A percentile compares a stretch with the other conserved stretches of the same genome.
These are phyloP conservation scores for Brachyistius frenatus DNA, from an alignment of 2,113 vertebrate genomes.

Conservation along the genomic window DNA sequence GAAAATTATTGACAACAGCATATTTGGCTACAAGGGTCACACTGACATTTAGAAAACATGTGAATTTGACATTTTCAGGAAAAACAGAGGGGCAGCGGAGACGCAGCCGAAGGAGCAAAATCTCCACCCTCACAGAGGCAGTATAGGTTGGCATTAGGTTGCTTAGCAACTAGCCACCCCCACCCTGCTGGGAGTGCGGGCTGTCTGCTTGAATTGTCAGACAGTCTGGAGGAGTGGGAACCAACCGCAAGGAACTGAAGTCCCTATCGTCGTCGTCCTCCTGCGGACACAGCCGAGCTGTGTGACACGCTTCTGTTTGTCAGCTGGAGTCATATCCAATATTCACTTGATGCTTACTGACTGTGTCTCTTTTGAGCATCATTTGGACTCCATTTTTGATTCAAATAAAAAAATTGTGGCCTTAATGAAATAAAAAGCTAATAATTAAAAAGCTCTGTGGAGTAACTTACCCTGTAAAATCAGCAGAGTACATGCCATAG, in stretches of 20 bases:
- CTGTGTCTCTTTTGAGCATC: not conserved
- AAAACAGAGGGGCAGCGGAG: slow-evolving; percentile 29
- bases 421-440: not conserved
- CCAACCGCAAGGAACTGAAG: slow-evolving; percentile 38
- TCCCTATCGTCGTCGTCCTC: slow-evolving; percentile 26
- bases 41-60: slow-evolving; percentile 4
- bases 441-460: not conserved
- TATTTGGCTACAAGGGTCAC: not conserved
- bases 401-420: not conserved
- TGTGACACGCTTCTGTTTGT: slow-evolving; percentile 29
- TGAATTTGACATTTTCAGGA: slow-evolving; percentile 34
- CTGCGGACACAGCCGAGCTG: slow-evolving; percentile 21
- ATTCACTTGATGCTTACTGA: not conserved
- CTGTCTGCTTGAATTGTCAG: slow-evolving; percentile 70
- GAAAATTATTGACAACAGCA: not conserved
- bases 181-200: slow-evolving; percentile 61
- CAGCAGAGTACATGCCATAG: slow-evolving; percentile 98
- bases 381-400: not conserved
- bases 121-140: slow-evolving; percentile 48
- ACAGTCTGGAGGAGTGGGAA: slow-evolving; percentile 66
- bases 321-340: slow-evolving; percentile 3
- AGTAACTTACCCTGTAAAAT: slow-evolving; percentile 96
- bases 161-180: slow-evolving; percentile 74
- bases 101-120: slow-evolving; percentile 42
- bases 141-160: slow-evolving; percentile 66